phyloP scores from a whole-genome alignment of 2,888 invertebrate genomes.

The Gymnocheta viridis region DNA sequence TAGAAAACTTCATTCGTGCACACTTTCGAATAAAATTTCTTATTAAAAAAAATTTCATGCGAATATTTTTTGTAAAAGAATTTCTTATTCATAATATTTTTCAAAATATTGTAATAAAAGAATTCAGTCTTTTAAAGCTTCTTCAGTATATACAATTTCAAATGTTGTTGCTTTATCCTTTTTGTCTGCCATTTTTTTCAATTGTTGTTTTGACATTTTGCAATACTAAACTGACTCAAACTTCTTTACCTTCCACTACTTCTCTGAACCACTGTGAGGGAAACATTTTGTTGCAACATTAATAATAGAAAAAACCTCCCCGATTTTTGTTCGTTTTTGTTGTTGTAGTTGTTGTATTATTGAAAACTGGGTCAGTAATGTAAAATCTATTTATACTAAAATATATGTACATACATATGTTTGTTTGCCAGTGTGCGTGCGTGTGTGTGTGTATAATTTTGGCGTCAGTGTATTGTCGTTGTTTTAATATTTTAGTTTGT shows the following conservation, averaged over 20 bases:
- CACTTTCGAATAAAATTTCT: background rate
- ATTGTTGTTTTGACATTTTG: conserved; percentile 62
- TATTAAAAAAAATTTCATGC: too few species aligned
- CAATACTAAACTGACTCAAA: conserved; percentile 16
- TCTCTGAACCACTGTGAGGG: background rate
- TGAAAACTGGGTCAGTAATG: conserved; percentile 73
- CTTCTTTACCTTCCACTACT: background rate
- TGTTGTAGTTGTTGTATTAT: conserved; percentile 15
- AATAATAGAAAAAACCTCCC: conserved; percentile 43
- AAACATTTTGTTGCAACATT: conserved; percentile 32
- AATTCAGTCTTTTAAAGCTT: conserved; percentile 11
- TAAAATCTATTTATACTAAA: conserved; percentile 69
- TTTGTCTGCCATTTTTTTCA: conserved; percentile 14
- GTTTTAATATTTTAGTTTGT: conserved; percentile 20
- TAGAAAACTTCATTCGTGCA: too few species aligned
- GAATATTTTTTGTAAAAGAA: background rate
- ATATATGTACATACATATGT: background rate
- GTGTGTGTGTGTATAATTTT: conserved; percentile 35
- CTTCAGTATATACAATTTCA: background rate
- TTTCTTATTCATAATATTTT: background rate
- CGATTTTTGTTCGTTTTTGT: conserved; percentile 4
- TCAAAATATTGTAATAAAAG: background rate
- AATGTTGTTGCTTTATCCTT: conserved; percentile 53
- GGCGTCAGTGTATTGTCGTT: conserved; percentile 68
- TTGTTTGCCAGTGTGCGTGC: background rate